A percentile compares a stretch with the other conserved stretches of the same genome.
phyloP scores from a whole-genome alignment of 2,113 vertebrate genomes.

The Nothobranchius kuhntae region DNA sequence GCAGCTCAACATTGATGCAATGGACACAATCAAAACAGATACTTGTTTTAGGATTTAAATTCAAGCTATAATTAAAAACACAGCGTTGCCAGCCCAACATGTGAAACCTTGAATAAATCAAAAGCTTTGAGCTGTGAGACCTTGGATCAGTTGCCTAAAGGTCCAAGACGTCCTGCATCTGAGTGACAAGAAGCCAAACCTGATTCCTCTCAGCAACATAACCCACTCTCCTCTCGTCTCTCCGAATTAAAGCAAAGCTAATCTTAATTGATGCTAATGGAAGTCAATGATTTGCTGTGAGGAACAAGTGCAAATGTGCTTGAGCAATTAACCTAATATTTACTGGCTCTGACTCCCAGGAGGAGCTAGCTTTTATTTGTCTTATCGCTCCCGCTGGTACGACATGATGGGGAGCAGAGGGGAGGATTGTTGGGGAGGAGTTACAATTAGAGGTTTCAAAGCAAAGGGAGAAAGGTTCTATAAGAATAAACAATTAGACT shows the following conservation, averaged over 20 bases:
- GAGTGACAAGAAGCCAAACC: constrained; percentile 38
- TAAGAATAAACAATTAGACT: constrained; percentile 3
- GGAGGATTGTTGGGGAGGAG: neutral
- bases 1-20: too few species aligned
- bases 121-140: constrained; percentile 14
- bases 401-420: constrained; percentile 15
- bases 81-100: neutral
- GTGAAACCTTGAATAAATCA: constrained; percentile 7
- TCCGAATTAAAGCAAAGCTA: constrained; percentile 54
- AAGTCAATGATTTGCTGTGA: constrained; percentile 53
- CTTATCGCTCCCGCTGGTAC: constrained; percentile 26
- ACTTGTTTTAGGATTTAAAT: too few species aligned
- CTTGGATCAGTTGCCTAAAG: constrained; percentile 10
- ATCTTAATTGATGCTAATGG: constrained; percentile 76
- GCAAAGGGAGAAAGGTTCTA: constrained; percentile 5
- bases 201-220: constrained; percentile 28
- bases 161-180: neutral
- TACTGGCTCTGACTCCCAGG: constrained; percentile 61
- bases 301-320: constrained; percentile 68
- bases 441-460: neutral
- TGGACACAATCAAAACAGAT: too few species aligned
- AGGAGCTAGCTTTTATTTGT: constrained; percentile 43
- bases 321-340: constrained; percentile 77
- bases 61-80: too few species aligned
- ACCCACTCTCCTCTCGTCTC: constrained; percentile 24